These are phyloP conservation scores for Microtus pennsylvanicus DNA, from an alignment of 2,113 vertebrate species.

Conservation along the genomic window DNA sequence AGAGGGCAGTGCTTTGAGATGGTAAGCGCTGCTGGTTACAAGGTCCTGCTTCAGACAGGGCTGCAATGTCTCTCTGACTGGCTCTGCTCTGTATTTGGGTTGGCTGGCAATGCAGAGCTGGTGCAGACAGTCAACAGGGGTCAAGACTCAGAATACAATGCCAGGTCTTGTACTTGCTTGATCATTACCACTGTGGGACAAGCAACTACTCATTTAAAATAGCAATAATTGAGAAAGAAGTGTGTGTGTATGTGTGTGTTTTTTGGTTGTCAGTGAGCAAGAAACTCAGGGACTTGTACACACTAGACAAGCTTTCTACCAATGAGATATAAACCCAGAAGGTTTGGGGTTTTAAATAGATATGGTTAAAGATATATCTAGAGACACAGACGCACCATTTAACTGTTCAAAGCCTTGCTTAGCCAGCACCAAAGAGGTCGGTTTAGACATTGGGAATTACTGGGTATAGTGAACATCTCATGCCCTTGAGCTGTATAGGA, in stretches of 20 bases:
- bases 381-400: background rate
- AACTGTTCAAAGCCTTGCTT: background rate
- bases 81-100: background rate
- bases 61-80: accelerated
- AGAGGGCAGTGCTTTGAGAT: background rate
- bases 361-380: background rate
- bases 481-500: background rate
- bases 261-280: background rate
- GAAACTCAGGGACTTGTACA: background rate
- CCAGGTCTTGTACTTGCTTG: too few relatives aligned
- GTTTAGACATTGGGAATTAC: background rate
- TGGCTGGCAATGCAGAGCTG: accelerated
- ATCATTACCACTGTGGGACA: background rate
- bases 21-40: background rate
- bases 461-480: background rate
- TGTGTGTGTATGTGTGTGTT: background rate
- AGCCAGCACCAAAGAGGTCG: background rate
- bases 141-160: accelerated
- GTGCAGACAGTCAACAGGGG: accelerated
- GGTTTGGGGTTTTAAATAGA: background rate
- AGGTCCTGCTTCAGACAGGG: background rate
- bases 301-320: background rate
- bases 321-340: background rate
- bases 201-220: background rate
- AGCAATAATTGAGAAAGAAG: background rate